A percentile compares a stretch with the other conserved stretches of the same genome.
These are phyloP conservation scores for Pogonomyrmex barbatus DNA, from an alignment of 1,140 invertebrate genomes.

Conservation along the genomic window DNA sequence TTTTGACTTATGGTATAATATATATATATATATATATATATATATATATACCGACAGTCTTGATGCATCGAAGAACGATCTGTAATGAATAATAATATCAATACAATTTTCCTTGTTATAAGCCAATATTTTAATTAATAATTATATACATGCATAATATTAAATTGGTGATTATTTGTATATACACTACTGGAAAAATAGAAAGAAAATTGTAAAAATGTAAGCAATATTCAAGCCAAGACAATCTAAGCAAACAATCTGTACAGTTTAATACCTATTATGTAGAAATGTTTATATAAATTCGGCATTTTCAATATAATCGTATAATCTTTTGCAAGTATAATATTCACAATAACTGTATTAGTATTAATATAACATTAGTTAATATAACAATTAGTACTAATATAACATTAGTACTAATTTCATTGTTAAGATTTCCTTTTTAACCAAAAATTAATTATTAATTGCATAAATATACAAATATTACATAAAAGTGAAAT, in stretches of 20 bases:
- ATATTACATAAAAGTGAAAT: neutral
- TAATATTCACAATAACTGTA: neutral
- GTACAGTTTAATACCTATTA: too few species aligned
- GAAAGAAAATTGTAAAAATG: neutral
- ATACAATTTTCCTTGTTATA: neutral
- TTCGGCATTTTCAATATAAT: neutral
- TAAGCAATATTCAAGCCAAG: neutral
- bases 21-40: neutral
- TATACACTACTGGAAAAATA: neutral
- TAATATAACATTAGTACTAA: too few species aligned
- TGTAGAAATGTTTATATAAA: too few species aligned
- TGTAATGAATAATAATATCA: neutral
- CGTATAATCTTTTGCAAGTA: neutral
- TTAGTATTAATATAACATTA: too few species aligned
- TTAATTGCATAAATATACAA: neutral
- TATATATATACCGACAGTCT: neutral
- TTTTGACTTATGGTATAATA: neutral
- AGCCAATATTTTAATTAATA: neutral
- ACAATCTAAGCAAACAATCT: neutral
- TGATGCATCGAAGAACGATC: neutral
- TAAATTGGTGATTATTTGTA: neutral
- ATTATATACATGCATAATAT: neutral
- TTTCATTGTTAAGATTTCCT: neutral
- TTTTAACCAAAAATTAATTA: neutral
- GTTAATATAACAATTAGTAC: too few species aligned